These are phyloP conservation scores for Todiramphus saurophagus DNA, from an alignment of 2,113 vertebrate genomes.

Conservation along the genomic window DNA sequence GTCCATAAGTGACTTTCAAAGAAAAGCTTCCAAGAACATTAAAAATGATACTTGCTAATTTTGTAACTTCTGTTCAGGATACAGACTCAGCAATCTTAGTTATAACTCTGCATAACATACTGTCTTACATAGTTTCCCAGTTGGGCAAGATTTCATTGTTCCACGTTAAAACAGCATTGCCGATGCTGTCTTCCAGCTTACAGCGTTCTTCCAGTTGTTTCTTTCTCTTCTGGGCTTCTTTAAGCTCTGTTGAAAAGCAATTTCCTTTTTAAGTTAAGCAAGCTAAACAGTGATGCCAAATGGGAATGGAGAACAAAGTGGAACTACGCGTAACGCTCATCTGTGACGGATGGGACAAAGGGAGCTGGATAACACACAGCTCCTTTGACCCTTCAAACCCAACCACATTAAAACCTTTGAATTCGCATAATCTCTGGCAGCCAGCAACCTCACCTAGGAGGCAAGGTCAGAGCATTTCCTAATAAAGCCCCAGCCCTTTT, in stretches of 20 bases:
- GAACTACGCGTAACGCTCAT: not conserved
- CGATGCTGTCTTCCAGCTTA: constrained; percentile 88
- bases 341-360: not conserved
- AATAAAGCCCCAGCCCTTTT: not conserved
- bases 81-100: not conserved
- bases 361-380: not conserved
- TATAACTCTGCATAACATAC: constrained; percentile 42
- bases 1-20: not conserved
- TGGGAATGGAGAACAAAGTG: not conserved
- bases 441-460: not conserved
- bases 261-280: not conserved
- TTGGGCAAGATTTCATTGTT: constrained; percentile 91
- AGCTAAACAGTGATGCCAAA: not conserved
- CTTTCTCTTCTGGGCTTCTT: constrained; percentile 87
- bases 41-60: not conserved
- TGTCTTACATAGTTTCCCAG: constrained; percentile 88
- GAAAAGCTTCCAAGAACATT: not conserved
- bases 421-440: not conserved
- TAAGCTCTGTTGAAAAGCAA: constrained; percentile 79
- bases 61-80: not conserved
- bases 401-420: not conserved
- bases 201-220: constrained; percentile 91
- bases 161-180: constrained; percentile 88
- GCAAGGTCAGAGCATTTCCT: not conserved
- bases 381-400: not conserved